A percentile compares a stretch with the other conserved stretches of the same genome.
These are phyloP conservation scores for Selene dorsalis DNA, from an alignment of 2,797 vertebrate genomes.

Conservation along the genomic window DNA sequence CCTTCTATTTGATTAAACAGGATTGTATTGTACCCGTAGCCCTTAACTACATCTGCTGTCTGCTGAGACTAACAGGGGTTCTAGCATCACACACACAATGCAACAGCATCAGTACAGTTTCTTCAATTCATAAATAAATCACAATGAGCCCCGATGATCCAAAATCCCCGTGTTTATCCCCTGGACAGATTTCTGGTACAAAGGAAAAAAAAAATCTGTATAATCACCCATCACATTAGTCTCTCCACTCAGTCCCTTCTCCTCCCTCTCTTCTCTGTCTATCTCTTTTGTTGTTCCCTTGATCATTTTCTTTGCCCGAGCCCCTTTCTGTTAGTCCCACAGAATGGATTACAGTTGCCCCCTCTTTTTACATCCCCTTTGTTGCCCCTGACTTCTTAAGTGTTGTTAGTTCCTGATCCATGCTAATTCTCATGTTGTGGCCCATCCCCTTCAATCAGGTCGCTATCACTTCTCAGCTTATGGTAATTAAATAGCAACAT, in stretches of 20 bases:
- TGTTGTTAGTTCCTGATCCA: constrained; percentile 58
- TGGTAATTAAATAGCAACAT: constrained; percentile 73
- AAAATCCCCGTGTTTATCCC: constrained; percentile 61
- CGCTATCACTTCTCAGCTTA: constrained; percentile 63
- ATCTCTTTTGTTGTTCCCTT: constrained; percentile 22
- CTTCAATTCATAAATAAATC: constrained; percentile 63
- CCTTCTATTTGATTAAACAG: constrained; percentile 49
- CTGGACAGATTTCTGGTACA: constrained; percentile 51
- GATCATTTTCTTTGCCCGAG: constrained; percentile 8
- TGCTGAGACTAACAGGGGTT: constrained; percentile 45
- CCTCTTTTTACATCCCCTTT: constrained; percentile 45
- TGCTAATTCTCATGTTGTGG: constrained; percentile 64
- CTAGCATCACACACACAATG: constrained; percentile 20
- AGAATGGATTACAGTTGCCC: constrained; percentile 53
- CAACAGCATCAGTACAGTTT: constrained; percentile 35
- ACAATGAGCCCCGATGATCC: constrained; percentile 60
- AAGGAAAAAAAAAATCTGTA: constrained; percentile 49
- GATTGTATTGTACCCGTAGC: constrained; percentile 32
- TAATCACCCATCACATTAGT: constrained; percentile 64
- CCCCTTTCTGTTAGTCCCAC: constrained; percentile 16
- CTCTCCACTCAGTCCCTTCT: constrained; percentile 23
- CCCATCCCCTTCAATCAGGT: constrained; percentile 61
- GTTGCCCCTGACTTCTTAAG: constrained; percentile 46
- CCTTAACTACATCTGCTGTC: constrained; percentile 48
- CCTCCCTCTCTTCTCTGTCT: constrained; percentile 11